Conservation (phyloP, 2,888 invertebrate species). For the Lobophora halterata region DNA sequence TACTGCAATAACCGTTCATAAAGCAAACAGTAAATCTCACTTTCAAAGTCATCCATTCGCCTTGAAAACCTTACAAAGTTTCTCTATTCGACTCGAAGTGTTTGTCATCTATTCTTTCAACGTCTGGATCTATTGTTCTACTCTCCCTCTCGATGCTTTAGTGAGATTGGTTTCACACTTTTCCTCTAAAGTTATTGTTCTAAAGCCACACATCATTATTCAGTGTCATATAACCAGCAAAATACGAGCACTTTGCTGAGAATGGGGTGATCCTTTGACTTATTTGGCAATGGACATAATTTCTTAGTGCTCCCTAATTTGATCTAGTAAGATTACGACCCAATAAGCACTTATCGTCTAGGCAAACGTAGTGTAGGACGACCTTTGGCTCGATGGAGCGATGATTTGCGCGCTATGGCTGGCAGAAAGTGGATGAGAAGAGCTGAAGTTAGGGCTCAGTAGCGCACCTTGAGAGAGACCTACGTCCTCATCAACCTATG, state of each 20-base stretch:
- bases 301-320: slow-evolving; percentile 2
- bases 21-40: slow-evolving; percentile 4
- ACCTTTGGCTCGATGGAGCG: no score
- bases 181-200: slow-evolving; percentile 72
- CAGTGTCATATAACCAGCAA: slow-evolving; percentile 64
- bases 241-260: slow-evolving; percentile 55
- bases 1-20: background rate
- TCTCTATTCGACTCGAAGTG: slow-evolving; percentile 36
- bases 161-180: slow-evolving; percentile 72
- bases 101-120: slow-evolving; percentile 39
- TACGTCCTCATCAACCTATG: no score
- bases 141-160: slow-evolving; percentile 49
- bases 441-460: no score
- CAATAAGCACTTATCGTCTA: no score
- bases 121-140: slow-evolving; percentile 47
- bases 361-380: no score
- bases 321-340: no score
- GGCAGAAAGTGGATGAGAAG: no score
- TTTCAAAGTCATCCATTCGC: slow-evolving; percentile 30
- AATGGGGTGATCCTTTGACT: slow-evolving; percentile 54
- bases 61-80: slow-evolving; percentile 37
- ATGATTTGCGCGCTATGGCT: no score
- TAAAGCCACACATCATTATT: slow-evolving; percentile 69
- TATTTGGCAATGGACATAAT: slow-evolving; percentile 3
- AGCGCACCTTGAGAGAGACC: no score